A percentile compares a stretch with the other conserved stretches of the same genome.
phyloP scores from a whole-genome alignment of 2,797 vertebrate species.

The Leptoclinus maculatus region DNA sequence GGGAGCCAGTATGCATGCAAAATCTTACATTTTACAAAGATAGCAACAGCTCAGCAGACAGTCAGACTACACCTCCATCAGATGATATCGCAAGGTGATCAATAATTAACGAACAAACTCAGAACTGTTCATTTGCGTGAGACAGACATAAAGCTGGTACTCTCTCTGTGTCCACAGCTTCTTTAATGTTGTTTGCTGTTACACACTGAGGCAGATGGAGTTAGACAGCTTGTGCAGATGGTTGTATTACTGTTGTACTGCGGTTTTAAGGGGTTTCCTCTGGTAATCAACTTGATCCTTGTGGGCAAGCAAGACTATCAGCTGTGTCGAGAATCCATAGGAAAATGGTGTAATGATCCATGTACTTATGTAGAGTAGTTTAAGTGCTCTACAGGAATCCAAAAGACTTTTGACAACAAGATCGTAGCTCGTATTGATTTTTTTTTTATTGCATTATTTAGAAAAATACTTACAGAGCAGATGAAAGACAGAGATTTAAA shows the following conservation, averaged over 20 bases:
- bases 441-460: slow-evolving; percentile 23
- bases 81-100: slow-evolving; percentile 34
- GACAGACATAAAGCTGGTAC: not conserved
- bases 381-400: slow-evolving; percentile 22
- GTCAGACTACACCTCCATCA: slow-evolving; percentile 18
- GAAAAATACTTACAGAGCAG: slow-evolving; percentile 24
- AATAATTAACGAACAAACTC: slow-evolving; percentile 45
- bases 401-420: slow-evolving; percentile 1
- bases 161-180: not conserved
- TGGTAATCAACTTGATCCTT: slow-evolving; percentile 26
- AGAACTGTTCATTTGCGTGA: slow-evolving; percentile 43
- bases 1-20: slow-evolving; percentile 6
- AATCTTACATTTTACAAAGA: slow-evolving; percentile 2
- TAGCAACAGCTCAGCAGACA: slow-evolving; percentile 33
- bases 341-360: slow-evolving; percentile 22
- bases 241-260: slow-evolving; percentile 21
- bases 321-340: not conserved
- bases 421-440: slow-evolving; percentile 4
- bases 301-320: slow-evolving; percentile 10
- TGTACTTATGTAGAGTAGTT: slow-evolving; percentile 19
- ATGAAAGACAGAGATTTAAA: not conserved
- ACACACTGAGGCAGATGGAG: slow-evolving; percentile 40
- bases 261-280: slow-evolving; percentile 31
- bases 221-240: slow-evolving; percentile 37
- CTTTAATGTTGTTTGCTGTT: slow-evolving; percentile 22